Base-by-base conservation (phyloP, 2,888 invertebrate species). In the Saturnia pavonia region DNA sequence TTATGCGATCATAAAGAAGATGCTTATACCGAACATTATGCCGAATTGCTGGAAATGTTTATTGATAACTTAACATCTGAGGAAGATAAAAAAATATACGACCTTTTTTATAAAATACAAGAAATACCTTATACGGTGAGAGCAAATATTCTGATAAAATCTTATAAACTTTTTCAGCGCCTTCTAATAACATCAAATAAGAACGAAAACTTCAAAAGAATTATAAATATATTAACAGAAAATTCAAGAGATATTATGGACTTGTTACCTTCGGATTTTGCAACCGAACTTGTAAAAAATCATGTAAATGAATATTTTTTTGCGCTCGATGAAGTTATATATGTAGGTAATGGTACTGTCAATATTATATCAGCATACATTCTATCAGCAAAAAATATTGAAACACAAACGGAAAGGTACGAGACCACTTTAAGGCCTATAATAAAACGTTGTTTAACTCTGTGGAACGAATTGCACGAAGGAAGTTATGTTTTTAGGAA, bases 61-160 rank as follows among this genome's bases (percentile, higher is more conserved):
- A 86, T 91, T 57, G 82, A 88, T 43, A 85, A 85, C 72, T 76
- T 91, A 71, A 80, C 83, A 25, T 82, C 82, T 71, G 78, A 84
- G 72, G 91, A 91, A 81, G 86, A 90, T 75, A 82, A 85, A 72
- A 78, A 77, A 71, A 83, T 89, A 69, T 91, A 90, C 72, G 77
- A 84, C 40, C 75, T 82, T 65, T 73, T 91, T 65, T 67, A 75
- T 65, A 42, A 79, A 12, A 80, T 87, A 3, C 54, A 78, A 51
- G 67, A 83, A 27, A 75, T 89, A 57, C 88, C 89, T 11, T 12
- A 72, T 6, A 75, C 73, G 19, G 75, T 90, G 3, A 80, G 80
- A 74, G 78, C 85, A 8, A 77, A 80, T n/a, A 89, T 81, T 74
- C 82, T 87, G 71, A 73, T 84, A 42, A 88, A 87, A 74, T 81